Percentiles rank a stretch among this genome's conserved stretches.
Evolutionary conservation across 2,113 vertebrate species (phyloP).

Genomic region (Rhinopithecus roxellana): DNA sequence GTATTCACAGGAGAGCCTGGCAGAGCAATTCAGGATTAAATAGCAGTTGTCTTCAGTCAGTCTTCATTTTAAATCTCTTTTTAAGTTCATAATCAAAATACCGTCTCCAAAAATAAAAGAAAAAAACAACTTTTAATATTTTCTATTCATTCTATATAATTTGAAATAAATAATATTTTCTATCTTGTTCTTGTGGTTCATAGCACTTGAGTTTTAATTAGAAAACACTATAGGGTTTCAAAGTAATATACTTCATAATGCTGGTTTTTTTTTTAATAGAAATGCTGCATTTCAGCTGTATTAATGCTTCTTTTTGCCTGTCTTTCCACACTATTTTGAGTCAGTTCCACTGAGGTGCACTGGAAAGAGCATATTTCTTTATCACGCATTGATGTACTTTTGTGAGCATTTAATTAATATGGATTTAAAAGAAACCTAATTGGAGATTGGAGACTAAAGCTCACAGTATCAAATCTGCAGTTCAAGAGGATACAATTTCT

Average conservation of each 20-base stretch:
- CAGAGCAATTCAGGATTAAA: constrained; percentile 79
- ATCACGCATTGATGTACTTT: constrained; percentile 28
- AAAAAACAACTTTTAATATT: constrained; percentile 57
- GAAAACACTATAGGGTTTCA: constrained; percentile 46
- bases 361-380: constrained; percentile 68
- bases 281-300: constrained; percentile 19
- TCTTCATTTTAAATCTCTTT: constrained; percentile 75
- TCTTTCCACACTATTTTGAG: constrained; percentile 47
- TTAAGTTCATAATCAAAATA: constrained; percentile 60
- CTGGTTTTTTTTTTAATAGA: constrained; percentile 33
- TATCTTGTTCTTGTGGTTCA: background rate
- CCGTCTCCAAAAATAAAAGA: background rate
- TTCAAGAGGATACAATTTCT: constrained; percentile 71
- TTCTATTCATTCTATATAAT: constrained; percentile 35
- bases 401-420: constrained; percentile 72
- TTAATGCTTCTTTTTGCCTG: background rate
- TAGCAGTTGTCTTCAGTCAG: constrained; percentile 79
- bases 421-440: constrained; percentile 71
- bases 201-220: constrained; percentile 26
- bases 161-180: constrained; percentile 52
- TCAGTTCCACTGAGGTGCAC: constrained; percentile 46
- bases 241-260: constrained; percentile 3
- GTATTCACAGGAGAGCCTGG: constrained; percentile 82
- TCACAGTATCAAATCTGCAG: constrained; percentile 41
- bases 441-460: constrained; percentile 66